These are phyloP conservation scores for Tauraco hartlaubi DNA, from an alignment of 2,797 vertebrate genomes.

Conservation along the genomic window DNA sequence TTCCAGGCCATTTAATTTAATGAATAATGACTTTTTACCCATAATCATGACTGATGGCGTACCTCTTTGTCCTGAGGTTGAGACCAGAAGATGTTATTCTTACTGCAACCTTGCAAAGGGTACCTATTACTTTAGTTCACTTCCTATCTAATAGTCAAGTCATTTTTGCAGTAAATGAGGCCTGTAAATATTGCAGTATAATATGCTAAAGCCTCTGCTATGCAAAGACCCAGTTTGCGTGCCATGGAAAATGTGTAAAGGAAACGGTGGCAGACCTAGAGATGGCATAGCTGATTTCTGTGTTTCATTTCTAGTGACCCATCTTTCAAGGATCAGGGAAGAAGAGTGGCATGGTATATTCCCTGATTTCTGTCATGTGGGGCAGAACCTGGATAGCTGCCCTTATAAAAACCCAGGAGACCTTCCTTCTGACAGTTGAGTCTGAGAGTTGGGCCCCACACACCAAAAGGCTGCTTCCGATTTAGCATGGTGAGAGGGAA, in stretches of 20 bases:
- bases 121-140: not conserved
- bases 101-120: not conserved
- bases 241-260: not conserved
- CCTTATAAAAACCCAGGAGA: not conserved
- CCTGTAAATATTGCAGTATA: not conserved
- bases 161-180: not conserved
- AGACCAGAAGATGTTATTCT: not conserved
- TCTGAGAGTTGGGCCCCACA: not conserved
- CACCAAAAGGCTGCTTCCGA: not conserved
- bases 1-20: slow-evolving; percentile 25
- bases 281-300: not conserved
- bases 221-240: not conserved
- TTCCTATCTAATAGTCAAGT: not conserved
- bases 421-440: not conserved
- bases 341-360: not conserved
- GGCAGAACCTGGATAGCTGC: not conserved
- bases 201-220: not conserved
- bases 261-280: not conserved
- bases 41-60: slow-evolving; percentile 9
- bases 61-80: not conserved
- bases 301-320: not conserved
- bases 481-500: not conserved
- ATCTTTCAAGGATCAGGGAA: not conserved
- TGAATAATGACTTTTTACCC: slow-evolving; percentile 17
- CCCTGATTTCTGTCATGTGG: not conserved